Conservation (phyloP, 2,797 vertebrate genomes). For the Pantherophis vulpinus region DNA sequence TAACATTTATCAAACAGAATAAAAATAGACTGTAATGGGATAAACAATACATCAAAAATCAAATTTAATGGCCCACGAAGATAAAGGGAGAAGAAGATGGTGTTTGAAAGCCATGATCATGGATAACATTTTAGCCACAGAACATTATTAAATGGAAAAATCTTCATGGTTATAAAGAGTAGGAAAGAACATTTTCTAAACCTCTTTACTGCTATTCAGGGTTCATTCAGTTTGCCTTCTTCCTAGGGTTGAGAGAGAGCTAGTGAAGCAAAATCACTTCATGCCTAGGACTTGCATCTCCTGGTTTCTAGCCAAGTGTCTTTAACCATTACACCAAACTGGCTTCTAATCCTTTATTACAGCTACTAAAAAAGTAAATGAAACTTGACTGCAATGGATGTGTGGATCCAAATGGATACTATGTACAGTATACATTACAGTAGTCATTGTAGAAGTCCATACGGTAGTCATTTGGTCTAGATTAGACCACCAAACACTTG, state of each 20-base stretch:
- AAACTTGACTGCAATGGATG: not conserved
- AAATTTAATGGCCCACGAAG: slow-evolving; percentile 18
- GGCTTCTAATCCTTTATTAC: not conserved
- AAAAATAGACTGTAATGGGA: slow-evolving; percentile 15
- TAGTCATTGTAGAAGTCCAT: not conserved
- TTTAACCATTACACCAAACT: not conserved
- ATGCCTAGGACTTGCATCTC: not conserved
- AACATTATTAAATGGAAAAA: not conserved
- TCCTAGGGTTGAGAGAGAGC: not conserved
- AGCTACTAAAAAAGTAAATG: slow-evolving; percentile 10
- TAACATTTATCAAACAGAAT: slow-evolving; percentile 27
- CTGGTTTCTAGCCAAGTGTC: not conserved
- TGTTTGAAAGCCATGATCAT: not conserved
- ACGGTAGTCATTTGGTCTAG: not conserved
- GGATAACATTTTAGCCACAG: not conserved
- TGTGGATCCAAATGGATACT: slow-evolving; percentile 25
- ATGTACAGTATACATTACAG: not conserved
- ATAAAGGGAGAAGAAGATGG: not conserved
- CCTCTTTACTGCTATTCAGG: not conserved
- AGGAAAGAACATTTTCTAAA: not conserved
- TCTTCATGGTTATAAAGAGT: not conserved
- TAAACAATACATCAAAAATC: slow-evolving; percentile 9
- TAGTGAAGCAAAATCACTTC: not conserved
- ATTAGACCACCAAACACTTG: not conserved
- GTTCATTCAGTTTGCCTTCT: not conserved